A percentile compares a stretch with the other conserved stretches of the same genome.
These are phyloP conservation scores for Cantharis rustica DNA, from an alignment of 2,888 invertebrate genomes.

Conservation along the genomic window DNA sequence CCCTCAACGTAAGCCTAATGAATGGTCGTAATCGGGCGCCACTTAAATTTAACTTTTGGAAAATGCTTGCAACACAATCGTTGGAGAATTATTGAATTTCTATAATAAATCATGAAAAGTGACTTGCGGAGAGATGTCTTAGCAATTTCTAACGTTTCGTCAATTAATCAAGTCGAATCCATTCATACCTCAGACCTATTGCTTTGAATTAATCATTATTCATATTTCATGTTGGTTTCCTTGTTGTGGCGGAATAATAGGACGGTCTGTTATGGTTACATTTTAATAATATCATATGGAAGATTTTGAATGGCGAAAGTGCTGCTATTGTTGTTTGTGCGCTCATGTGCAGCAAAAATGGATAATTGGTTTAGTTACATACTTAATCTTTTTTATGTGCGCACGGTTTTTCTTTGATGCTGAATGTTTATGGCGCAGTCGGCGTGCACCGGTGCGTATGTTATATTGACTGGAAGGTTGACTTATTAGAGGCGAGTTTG, in stretches of 20 bases:
- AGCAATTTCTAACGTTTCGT: neutral
- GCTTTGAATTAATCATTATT: neutral
- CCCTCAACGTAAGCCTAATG: neutral
- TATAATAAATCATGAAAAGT: neutral
- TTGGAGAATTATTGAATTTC: neutral
- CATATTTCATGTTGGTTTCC: neutral
- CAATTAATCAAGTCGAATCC: neutral
- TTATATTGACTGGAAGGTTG: conserved; percentile 47
- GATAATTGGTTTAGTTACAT: neutral
- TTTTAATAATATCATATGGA: neutral
- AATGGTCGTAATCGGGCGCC: neutral
- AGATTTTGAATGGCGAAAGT: neutral
- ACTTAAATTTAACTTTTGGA: neutral
- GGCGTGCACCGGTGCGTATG: conserved; percentile 41
- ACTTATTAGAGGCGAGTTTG: conserved; percentile 55
- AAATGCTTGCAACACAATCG: neutral
- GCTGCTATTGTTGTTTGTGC: neutral
- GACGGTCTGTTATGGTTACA: neutral
- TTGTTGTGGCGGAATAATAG: neutral
- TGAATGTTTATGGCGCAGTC: conserved; percentile 2
- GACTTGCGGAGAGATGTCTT: neutral
- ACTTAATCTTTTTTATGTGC: conserved; percentile 5
- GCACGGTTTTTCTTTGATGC: neutral
- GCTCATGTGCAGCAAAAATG: neutral
- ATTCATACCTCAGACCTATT: neutral